phyloP scores from a whole-genome alignment of 1,140 invertebrate species.

The Drosophila parvula region DNA sequence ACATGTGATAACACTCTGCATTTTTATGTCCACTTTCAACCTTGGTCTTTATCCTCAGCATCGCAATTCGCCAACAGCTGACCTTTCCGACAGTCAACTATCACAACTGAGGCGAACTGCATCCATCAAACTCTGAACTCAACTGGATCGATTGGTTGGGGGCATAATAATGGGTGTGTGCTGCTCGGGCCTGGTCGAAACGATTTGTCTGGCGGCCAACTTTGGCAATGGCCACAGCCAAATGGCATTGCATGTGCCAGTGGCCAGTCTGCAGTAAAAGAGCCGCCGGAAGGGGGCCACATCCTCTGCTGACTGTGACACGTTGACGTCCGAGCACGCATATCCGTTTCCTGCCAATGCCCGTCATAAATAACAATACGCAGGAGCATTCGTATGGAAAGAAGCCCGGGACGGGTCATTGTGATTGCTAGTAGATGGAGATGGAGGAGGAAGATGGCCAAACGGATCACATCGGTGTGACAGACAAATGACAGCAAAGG shows the following conservation, averaged over 20 bases:
- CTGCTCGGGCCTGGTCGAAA: constrained; percentile 21
- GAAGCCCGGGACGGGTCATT: neutral
- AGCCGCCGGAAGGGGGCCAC: constrained; percentile 20
- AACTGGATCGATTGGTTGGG: constrained; percentile 10
- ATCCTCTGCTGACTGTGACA: constrained; percentile 47
- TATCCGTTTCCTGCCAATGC: constrained; percentile 68
- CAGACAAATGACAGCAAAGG: constrained; percentile 29
- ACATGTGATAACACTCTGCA: neutral
- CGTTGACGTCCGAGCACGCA: constrained; percentile 60
- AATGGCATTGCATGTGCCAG: constrained; percentile 36
- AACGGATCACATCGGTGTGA: constrained; percentile 41
- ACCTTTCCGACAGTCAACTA: constrained; percentile 40
- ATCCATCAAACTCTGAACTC: constrained; percentile 41
- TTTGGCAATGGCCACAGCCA: constrained; percentile 35
- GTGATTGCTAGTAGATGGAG: neutral
- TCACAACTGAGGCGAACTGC: constrained; percentile 44
- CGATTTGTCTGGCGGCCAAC: constrained; percentile 66
- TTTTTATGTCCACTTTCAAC: neutral
- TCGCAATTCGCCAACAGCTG: constrained; percentile 33
- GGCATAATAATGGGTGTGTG: constrained; percentile 2
- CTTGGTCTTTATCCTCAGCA: constrained; percentile 19
- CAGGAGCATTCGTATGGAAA: constrained; percentile 5
- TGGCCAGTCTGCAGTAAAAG: constrained; percentile 12
- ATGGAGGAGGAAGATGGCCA: constrained; percentile 3
- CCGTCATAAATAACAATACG: constrained; percentile 71